Evolutionary conservation across 2,113 vertebrate genomes (phyloP), one percentile per base, ranked within the genome.

Genomic region (Catagonus wagneri): DNA sequence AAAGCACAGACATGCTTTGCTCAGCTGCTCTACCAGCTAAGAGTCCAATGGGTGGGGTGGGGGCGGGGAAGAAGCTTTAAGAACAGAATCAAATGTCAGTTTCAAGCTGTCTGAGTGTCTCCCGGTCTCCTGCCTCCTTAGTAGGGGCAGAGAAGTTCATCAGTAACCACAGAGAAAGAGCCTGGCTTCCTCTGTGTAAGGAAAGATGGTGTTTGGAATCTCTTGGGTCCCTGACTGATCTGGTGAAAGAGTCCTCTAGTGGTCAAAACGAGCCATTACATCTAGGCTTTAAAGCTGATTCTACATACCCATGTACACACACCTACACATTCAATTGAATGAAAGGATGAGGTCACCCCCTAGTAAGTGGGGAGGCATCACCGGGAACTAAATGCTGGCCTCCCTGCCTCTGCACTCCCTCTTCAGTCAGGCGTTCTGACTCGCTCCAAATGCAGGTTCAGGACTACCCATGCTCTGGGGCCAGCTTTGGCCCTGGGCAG

Each of bases 301-400:
- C n/a, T 63, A 88, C 68, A 34, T 79, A 81, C 50, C 60, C 87
- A 0, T 54, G 92, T 58, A 36, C 36, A 71, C 83, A 89, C 91
- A 93, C 88, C 97, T 85, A 91, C 96, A 86, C 74, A 44, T 50
- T 20, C 39, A 3, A 9, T 68, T 97, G 97, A 97, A 97, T 96
- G 96, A 86, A 96, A 93, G 68, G 95, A 94, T 96, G 96, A 97
- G 93, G 75, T 96, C 96, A 94, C 83, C 94, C 56, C 78, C 95
- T 93, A 83, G 96, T 95, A 87, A 93, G 68, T 3, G 39, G 71
- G 83, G 90, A 93, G 91, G 79, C 71, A 56, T 69, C 56, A 14
- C 34, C 9, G 20, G 89, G 54, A 89, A 16, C 72, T 44, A 69
- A 61, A 44, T 83, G 78, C 61, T 0, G 14, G 91, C 60, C 23